Base-by-base conservation (phyloP, 2,797 vertebrate genomes). In the Eurystomus glaucurus region DNA sequence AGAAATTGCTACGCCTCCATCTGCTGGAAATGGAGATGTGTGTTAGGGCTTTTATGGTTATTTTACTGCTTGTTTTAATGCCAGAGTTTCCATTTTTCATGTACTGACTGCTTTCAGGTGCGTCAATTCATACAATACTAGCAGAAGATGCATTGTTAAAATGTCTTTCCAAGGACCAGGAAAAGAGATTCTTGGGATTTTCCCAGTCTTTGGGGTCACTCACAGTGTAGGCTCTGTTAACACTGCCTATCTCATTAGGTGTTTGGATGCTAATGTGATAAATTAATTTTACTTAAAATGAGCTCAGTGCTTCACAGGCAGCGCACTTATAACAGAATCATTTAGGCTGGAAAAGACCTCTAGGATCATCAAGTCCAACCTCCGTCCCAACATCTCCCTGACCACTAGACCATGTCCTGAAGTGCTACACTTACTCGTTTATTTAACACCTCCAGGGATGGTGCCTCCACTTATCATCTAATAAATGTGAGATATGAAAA, bases 1-100 rank as follows among this genome's bases (percentile, higher is more conserved):
- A 74, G 83, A 28, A 74, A 91, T 33, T 92, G 80, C 90, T 85
- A 82, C 11, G 51, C 72, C 85, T 94, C 83, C 90, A 81, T 90
- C 90, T 95, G 90, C 89, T 81, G 89, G 90, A 90, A 97, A 78
- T 11, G 18, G 57, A 88, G 48, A 71, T 37, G 26, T 29, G 46
- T n/a, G 39, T 48, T 70, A 93, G 68, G 54, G 52, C 17, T 95
- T 86, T 90, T 54, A 72, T 55, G 25, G 51, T 61, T 79, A 68
- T 85, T 96, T 91, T 60, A 64, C 43, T 74, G 43, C 31, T 87
- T 2, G 4, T 92, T 93, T 88, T 70, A 82, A 82, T 51, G 70
- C 54, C 86, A 37, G 52, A 75, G 48, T 79, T 93, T 85, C 93
- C 39, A 70, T 77, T 92, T 95, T 71, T 90, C 69, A 54, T 2